Conservation (phyloP, 2,113 vertebrate species). For the Mormyrus lacerda region DNA sequence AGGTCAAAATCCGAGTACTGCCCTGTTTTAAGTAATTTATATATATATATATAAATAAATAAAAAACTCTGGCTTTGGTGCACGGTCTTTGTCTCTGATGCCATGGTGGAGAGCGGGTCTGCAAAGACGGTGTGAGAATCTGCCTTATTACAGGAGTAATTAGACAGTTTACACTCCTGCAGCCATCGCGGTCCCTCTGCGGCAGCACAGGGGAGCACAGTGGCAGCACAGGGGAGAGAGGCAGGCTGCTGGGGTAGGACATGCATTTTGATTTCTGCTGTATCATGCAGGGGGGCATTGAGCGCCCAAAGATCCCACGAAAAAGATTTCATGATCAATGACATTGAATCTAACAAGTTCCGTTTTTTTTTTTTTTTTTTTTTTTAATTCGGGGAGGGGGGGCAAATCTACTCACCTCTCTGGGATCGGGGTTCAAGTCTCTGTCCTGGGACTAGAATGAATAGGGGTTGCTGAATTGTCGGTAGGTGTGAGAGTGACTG, state of each 20-base stretch:
- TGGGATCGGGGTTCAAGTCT: background rate
- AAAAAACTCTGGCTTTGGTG: background rate
- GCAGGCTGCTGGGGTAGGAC: background rate
- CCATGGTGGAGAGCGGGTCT: background rate
- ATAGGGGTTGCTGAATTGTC: background rate
- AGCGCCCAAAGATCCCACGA: background rate
- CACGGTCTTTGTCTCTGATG: background rate
- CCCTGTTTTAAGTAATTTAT: background rate
- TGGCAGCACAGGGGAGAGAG: background rate
- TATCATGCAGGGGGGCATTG: background rate
- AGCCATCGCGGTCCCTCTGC: background rate
- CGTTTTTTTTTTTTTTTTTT: no score
- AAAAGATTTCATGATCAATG: no score
- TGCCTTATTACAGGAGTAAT: conserved; percentile 16
- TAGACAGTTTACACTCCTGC: conserved; percentile 13
- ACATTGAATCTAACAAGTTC: no score
- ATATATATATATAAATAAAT: no score
- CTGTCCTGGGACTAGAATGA: background rate
- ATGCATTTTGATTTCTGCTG: no score
- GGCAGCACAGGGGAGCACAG: background rate
- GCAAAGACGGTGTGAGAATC: background rate
- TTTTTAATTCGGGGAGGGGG: no score
- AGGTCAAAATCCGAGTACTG: background rate
- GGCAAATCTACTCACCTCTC: background rate
- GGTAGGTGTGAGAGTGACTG: background rate